phyloP scores from a whole-genome alignment of 1,140 invertebrate species.

The Panulirus ornatus region DNA sequence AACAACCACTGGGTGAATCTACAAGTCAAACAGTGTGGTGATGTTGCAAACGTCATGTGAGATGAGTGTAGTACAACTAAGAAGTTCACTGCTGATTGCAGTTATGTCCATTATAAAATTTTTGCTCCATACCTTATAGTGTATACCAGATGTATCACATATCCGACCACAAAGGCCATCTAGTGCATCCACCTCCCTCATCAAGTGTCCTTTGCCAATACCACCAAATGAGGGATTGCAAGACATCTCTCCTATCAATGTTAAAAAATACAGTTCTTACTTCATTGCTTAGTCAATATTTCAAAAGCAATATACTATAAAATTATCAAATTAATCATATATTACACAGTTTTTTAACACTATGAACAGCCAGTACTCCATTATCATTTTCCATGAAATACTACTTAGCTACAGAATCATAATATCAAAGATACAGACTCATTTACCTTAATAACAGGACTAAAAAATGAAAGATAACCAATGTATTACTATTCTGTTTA shows the following conservation, averaged over 20 bases:
- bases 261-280: slow-evolving; percentile 65
- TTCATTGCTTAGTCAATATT: background rate
- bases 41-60: too few relatives aligned
- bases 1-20: too few relatives aligned
- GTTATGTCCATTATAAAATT: too few relatives aligned
- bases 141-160: slow-evolving; percentile 90
- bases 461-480: too few relatives aligned
- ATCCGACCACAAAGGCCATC: slow-evolving; percentile 92
- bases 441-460: too few relatives aligned
- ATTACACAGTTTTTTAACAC: background rate
- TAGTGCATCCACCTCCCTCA: slow-evolving; percentile 94
- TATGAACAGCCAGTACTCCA: background rate
- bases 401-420: background rate
- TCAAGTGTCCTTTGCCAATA: slow-evolving; percentile 96
- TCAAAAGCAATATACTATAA: background rate
- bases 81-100: too few relatives aligned
- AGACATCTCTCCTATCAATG: slow-evolving; percentile 96
- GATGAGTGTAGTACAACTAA: too few relatives aligned
- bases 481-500: too few relatives aligned
- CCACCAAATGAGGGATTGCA: slow-evolving; percentile 97
- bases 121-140: slow-evolving; percentile 84
- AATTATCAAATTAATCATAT: too few relatives aligned
- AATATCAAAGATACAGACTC: background rate
- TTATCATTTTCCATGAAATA: background rate
- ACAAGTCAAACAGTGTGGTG: too few relatives aligned